A percentile compares a stretch with the other conserved stretches of the same genome.
Conservation (phyloP, 2,113 vertebrate genomes). For the Hippolais icterina region DNA sequence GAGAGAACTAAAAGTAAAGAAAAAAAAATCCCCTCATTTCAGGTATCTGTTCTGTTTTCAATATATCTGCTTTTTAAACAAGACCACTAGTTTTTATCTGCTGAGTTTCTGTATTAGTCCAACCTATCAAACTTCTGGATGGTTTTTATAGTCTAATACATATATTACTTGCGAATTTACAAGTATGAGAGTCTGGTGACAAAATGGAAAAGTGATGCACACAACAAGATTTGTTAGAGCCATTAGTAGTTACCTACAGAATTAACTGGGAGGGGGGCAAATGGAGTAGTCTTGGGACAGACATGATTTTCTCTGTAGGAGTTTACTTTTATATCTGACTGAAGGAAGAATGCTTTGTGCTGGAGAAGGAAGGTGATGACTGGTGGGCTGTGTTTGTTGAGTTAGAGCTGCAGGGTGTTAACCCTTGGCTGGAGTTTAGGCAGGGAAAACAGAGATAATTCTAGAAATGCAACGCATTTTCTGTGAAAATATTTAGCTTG, state of each 20-base stretch:
- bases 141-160: neutral
- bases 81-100: neutral
- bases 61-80: neutral
- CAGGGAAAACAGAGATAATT: neutral
- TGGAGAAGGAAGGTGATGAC: neutral
- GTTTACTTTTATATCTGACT: rapidly evolving
- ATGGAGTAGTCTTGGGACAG: neutral
- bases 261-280: neutral
- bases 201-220: neutral
- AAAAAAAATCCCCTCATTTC: neutral
- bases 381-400: neutral
- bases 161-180: neutral
- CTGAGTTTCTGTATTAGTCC: neutral
- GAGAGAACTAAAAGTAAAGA: neutral
- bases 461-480: neutral
- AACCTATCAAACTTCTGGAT: neutral
- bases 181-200: neutral
- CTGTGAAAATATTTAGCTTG: neutral
- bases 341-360: neutral
- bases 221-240: rapidly evolving
- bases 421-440: neutral
- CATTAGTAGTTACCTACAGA: neutral
- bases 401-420: neutral
- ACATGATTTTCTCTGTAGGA: neutral
- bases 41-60: neutral